Conservation (phyloP, 35 echinoderm and acorn worm species). For the Heliocidaris tuberculata region DNA sequence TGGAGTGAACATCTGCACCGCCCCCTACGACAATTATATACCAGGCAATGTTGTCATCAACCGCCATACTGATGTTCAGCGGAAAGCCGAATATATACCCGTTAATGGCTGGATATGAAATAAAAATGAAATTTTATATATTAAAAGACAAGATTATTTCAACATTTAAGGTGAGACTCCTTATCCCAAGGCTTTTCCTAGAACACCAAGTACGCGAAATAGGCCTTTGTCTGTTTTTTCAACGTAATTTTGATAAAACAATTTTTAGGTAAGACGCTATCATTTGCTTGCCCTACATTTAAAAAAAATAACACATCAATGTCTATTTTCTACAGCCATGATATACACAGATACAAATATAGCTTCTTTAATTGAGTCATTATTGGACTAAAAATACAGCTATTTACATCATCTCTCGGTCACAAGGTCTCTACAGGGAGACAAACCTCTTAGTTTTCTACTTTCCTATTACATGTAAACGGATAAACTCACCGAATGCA, state of each 20-base stretch:
- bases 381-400: background rate
- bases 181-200: too few species aligned
- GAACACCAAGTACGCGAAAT: too few species aligned
- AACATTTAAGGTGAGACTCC: too few species aligned
- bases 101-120: slow-evolving; percentile 68
- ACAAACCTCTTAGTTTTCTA: background rate
- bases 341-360: too few species aligned
- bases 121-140: background rate
- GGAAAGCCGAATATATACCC: slow-evolving; percentile 79
- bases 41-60: slow-evolving; percentile 71
- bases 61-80: slow-evolving; percentile 63
- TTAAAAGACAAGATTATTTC: too few species aligned
- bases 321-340: too few species aligned
- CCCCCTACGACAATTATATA: slow-evolving; percentile 77
- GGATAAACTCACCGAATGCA: slow-evolving; percentile 74
- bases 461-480: background rate
- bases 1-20: slow-evolving; percentile 85
- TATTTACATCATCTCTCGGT: background rate
- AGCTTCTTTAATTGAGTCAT: background rate
- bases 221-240: too few species aligned
- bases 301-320: too few species aligned
- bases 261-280: too few species aligned
- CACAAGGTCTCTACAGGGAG: background rate
- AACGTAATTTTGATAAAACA: too few species aligned
- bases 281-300: too few species aligned